These are phyloP conservation scores for Bufo gargarizans DNA, from an alignment of 2,113 vertebrate genomes.

Conservation along the genomic window DNA sequence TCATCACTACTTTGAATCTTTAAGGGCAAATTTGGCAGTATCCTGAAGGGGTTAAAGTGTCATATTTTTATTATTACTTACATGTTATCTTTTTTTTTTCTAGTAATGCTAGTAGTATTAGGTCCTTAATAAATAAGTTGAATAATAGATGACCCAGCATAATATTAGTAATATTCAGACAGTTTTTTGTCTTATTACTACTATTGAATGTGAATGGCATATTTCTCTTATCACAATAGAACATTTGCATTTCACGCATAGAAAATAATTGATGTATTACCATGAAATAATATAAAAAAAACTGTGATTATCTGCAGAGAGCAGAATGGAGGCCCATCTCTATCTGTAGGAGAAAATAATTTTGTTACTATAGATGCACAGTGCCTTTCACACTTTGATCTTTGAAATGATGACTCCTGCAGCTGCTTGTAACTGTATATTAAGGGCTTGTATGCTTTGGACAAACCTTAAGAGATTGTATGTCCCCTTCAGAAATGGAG, in stretches of 20 bases:
- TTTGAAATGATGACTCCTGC: not conserved
- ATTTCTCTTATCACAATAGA: not conserved
- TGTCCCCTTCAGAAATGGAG: not conserved
- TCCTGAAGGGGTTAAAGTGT: not conserved
- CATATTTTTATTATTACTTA: not conserved
- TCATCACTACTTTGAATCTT: too few relatives aligned
- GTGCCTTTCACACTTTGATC: not conserved
- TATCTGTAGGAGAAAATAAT: not conserved
- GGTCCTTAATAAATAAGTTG: too few relatives aligned
- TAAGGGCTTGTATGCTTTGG: not conserved
- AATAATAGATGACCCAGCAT: too few relatives aligned
- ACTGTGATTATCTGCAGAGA: not conserved
- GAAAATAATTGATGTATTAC: not conserved
- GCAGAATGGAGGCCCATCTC: not conserved
- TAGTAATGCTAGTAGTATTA: too few relatives aligned
- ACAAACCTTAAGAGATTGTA: not conserved
- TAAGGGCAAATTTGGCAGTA: not conserved
- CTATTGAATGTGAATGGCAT: not conserved
- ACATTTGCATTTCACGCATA: not conserved
- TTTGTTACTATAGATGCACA: slow-evolving; percentile 6
- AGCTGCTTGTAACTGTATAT: not conserved
- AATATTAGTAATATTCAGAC: too few relatives aligned
- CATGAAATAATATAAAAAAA: not conserved
- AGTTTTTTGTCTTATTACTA: not conserved
- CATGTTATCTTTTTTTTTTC: not conserved